Evolutionary conservation across 2,888 invertebrate species (phyloP), one percentile per base, ranked within the genome.

Genomic region (Seira sanloemensis): DNA sequence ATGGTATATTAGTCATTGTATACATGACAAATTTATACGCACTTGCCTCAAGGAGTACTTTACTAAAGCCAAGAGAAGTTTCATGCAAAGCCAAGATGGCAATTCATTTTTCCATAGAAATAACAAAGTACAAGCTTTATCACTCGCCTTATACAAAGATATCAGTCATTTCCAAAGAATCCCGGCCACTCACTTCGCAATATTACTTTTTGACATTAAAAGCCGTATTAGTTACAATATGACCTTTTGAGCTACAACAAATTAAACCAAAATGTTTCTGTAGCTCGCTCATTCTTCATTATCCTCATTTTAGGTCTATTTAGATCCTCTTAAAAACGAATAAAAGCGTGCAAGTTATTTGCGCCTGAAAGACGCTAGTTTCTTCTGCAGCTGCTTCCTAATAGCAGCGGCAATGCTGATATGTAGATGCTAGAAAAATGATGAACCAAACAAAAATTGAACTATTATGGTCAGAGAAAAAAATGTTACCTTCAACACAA

Each of bases 401-500:
- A 50, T 65, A 5, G 23, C 58, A 62, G 46, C 18, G 27, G 73
- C 21, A 78, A 84, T 25, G 78, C 74, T 27, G 62, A 19, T 54
- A 50, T 18, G 16, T 50, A 50, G n/a, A n/a, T n/a, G n/a, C n/a
- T n/a, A n/a, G n/a, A n/a, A n/a, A n/a, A n/a, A n/a, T n/a, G n/a
- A n/a, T n/a, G n/a, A n/a, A n/a, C n/a, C n/a, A n/a, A n/a, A n/a
- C n/a, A n/a, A n/a, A n/a, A n/a, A n/a, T n/a, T n/a, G n/a, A n/a
- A n/a, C n/a, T n/a, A n/a, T n/a, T n/a, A n/a, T n/a, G n/a, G n/a
- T n/a, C n/a, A n/a, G n/a, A n/a, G n/a, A n/a, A n/a, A n/a, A n/a
- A n/a, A 71, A 67, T 79, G 68, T 75, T 68, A 37, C 79, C 26
- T 65, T n/a, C 27, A 75, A 71, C 78, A 86, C 78, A 88, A 87